Percentiles rank a stretch among this genome's conserved stretches.
Evolutionary conservation across 2,797 vertebrate genomes (phyloP).

Genomic region (Lithobates pipiens): DNA sequence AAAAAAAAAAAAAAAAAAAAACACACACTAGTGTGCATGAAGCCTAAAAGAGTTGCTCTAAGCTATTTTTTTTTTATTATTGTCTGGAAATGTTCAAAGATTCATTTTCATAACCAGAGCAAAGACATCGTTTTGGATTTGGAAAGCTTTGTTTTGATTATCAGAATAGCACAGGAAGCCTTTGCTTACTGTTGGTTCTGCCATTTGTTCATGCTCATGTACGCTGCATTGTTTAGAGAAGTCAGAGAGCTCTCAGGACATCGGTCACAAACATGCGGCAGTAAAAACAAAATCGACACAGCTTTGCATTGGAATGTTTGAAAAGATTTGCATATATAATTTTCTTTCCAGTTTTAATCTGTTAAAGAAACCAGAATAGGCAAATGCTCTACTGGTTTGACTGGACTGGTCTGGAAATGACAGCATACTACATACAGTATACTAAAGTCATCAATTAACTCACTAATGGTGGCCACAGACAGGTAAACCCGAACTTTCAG

Average conservation of each 20-base stretch:
- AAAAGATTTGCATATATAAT: neutral
- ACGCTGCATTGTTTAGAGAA: neutral
- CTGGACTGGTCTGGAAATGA: neutral
- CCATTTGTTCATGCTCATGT: too few species aligned
- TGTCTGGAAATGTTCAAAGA: too few species aligned
- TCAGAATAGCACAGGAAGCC: too few species aligned
- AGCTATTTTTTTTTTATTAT: too few species aligned
- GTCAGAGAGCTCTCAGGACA: neutral
- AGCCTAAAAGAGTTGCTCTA: too few species aligned
- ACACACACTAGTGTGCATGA: too few species aligned
- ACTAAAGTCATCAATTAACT: neutral
- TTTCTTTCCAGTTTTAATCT: neutral
- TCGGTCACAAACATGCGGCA: neutral
- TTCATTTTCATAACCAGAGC: too few species aligned
- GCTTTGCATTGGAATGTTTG: slow-evolving; percentile 1
- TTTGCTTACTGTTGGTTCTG: too few species aligned
- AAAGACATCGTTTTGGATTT: too few species aligned
- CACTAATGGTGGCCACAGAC: neutral
- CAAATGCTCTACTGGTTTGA: slow-evolving; percentile 12
- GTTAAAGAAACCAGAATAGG: neutral
- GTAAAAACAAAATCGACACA: neutral
- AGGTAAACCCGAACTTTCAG: neutral
- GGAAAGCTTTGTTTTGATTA: too few species aligned
- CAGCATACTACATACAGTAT: neutral
- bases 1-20: too few species aligned